Evolutionary conservation across 2,888 invertebrate genomes (phyloP).

Genomic region (Onchidella celtica): DNA sequence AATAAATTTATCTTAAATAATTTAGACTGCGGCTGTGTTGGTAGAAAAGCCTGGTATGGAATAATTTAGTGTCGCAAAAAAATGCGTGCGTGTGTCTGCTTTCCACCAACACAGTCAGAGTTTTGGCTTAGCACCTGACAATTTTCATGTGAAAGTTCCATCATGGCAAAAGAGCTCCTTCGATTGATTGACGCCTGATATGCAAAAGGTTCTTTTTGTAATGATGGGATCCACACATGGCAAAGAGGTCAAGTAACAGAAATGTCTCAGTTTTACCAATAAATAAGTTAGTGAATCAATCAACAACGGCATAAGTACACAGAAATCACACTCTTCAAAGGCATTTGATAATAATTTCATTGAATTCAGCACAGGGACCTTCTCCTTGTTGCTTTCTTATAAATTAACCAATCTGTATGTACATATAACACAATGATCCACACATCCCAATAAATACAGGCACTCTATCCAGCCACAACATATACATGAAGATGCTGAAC

Average conservation of each 20-base stretch:
- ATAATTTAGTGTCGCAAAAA: too few species aligned
- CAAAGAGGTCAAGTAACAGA: neutral
- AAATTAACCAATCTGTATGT: neutral
- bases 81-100: too few species aligned
- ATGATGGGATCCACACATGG: neutral
- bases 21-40: too few species aligned
- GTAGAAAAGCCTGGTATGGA: too few species aligned
- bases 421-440: neutral
- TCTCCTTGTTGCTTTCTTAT: too few species aligned
- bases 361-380: neutral
- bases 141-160: too few species aligned
- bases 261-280: neutral
- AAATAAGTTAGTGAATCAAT: neutral
- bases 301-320: neutral
- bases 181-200: neutral
- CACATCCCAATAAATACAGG: constrained; percentile 25
- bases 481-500: neutral
- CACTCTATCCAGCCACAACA: neutral
- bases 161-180: neutral
- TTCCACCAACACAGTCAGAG: neutral
- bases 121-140: neutral
- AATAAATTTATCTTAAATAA: too few species aligned
- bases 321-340: constrained; percentile 3
- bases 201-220: neutral
- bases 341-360: neutral